Conservation (phyloP, 2,113 vertebrate genomes). For the Callaeas wilsoni region DNA sequence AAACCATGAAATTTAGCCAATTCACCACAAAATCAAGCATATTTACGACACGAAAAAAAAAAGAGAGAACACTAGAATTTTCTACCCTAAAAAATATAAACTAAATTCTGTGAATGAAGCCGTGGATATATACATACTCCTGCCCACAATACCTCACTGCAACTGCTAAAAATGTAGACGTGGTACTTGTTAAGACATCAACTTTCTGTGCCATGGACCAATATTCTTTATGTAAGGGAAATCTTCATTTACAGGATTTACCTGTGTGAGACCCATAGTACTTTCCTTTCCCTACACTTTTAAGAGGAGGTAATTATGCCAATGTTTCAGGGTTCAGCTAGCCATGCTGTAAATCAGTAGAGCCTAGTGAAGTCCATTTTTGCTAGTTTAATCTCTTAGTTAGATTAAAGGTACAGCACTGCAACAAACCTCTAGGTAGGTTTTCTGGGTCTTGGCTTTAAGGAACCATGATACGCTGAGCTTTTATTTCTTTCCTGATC, state of each 20-base stretch:
- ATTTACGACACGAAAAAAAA: not conserved
- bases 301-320: not conserved
- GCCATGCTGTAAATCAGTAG: not conserved
- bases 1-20: not conserved
- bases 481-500: not conserved
- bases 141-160: not conserved
- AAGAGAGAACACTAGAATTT: not conserved
- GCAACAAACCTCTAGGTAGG: not conserved
- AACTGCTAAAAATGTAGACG: not conserved
- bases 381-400: not conserved
- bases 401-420: not conserved
- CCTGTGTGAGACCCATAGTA: not conserved
- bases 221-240: not conserved
- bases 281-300: not conserved
- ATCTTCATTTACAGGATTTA: not conserved
- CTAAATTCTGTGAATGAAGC: not conserved
- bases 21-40: not conserved
- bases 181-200: not conserved
- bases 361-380: not conserved
- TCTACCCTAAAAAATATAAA: not conserved
- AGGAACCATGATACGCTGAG: accelerated
- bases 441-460: not conserved
- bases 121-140: not conserved
- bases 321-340: not conserved
- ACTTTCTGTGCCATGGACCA: not conserved